Evolutionary conservation across 1,140 invertebrate genomes (phyloP).

Genomic region (Leptestheria dahalacensis): DNA sequence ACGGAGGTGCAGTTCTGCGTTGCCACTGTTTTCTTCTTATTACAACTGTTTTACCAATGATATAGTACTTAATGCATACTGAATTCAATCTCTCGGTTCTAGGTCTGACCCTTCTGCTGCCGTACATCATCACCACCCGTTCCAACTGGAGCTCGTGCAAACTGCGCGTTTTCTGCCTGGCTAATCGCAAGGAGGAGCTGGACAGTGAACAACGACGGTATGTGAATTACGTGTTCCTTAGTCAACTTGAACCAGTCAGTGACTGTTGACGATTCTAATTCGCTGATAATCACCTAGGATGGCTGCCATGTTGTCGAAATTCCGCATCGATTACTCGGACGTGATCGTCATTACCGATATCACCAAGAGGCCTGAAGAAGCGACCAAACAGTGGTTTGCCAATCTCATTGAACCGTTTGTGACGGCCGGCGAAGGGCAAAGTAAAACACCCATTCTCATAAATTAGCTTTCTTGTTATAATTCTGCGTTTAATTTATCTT

Average conservation of each 20-base stretch:
- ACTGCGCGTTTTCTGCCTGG: constrained; percentile 81
- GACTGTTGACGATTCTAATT: constrained; percentile 9
- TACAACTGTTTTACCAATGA: background rate
- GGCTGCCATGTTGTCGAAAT: constrained; percentile 38
- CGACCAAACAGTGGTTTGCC: constrained; percentile 34
- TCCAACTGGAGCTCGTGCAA: constrained; percentile 72
- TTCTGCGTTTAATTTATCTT: no score
- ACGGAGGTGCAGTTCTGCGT: constrained; percentile 43
- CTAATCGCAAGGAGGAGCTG: constrained; percentile 79
- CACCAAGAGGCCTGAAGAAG: constrained; percentile 50
- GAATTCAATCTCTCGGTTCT: background rate
- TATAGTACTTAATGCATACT: background rate
- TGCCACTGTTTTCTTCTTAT: background rate
- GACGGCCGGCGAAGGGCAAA: constrained; percentile 1
- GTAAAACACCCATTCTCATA: constrained; percentile 18
- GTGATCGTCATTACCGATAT: constrained; percentile 53
- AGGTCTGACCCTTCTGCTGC: constrained; percentile 50
- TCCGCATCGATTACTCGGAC: constrained; percentile 40
- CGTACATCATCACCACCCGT: constrained; percentile 79
- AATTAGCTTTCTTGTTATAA: no score
- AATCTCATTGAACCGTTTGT: constrained; percentile 18
- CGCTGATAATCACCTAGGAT: constrained; percentile 27
- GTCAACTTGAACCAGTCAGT: no score
- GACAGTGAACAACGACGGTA: constrained; percentile 83
- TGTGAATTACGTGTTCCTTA: no score